phyloP scores from a whole-genome alignment of 1,140 invertebrate genomes.

The Steinernema feltiae region DNA sequence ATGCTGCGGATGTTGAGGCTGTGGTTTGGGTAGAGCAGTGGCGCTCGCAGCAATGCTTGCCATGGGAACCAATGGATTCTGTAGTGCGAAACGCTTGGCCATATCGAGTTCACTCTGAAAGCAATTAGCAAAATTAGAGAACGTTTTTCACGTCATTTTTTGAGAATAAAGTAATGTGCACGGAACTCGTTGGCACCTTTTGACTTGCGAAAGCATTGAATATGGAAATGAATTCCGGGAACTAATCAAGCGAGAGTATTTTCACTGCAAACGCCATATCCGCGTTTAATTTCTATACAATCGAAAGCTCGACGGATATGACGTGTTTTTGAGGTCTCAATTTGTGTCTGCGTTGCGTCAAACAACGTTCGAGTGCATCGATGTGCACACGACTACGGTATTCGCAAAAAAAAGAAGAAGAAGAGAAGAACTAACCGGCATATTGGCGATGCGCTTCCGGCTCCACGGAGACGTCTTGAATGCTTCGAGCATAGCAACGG shows the following conservation, averaged over 20 bases:
- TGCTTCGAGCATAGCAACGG: conserved; percentile 1
- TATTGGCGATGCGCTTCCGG: not conserved
- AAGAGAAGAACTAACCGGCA: not conserved
- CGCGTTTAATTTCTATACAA: no score
- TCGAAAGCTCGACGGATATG: no score
- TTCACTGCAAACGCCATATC: not conserved
- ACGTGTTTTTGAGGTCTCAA: no score
- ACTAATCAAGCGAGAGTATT: not conserved
- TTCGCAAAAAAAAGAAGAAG: not conserved
- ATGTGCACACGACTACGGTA: not conserved
- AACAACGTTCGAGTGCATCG: not conserved
- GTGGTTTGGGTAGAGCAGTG: not conserved
- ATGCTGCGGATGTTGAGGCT: not conserved
- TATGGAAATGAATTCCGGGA: not conserved
- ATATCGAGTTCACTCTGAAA: not conserved
- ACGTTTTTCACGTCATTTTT: not conserved
- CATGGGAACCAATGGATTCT: not conserved
- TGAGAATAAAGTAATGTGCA: not conserved
- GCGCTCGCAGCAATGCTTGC: not conserved
- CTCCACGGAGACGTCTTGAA: not conserved
- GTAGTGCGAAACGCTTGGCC: not conserved
- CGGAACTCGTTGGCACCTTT: no score
- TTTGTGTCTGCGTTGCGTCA: not conserved
- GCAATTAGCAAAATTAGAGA: not conserved
- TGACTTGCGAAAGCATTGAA: no score